Conservation (phyloP, 2,888 invertebrate species). For the Stenichneumon culpator region DNA sequence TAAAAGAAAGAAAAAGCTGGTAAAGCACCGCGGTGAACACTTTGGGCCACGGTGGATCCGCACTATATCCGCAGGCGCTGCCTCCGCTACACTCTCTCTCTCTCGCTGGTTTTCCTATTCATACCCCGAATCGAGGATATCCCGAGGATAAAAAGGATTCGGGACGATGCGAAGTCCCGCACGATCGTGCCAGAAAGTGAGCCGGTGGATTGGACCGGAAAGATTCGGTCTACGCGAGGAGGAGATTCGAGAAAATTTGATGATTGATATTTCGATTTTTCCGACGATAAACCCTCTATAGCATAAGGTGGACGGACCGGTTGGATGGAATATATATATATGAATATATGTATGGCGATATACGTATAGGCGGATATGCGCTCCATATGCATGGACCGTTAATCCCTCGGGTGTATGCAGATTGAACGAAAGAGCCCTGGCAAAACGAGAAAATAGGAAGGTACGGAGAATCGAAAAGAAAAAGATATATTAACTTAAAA, state of each 20-base stretch:
- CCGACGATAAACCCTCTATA: not conserved
- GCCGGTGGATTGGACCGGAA: slow-evolving; percentile 27
- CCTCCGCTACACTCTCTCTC: not conserved
- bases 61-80: slow-evolving; percentile 18
- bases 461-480: not conserved
- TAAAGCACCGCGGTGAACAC: slow-evolving; percentile 38
- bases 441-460: not conserved
- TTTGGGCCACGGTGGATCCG: slow-evolving; percentile 36
- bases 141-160: slow-evolving; percentile 35
- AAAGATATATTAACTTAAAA: not conserved
- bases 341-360: not conserved
- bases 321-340: not conserved
- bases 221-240: slow-evolving; percentile 6
- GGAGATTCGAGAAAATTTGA: slow-evolving; percentile 35
- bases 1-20: slow-evolving; percentile 21
- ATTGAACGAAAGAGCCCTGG: slow-evolving; percentile 11
- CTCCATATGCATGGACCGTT: slow-evolving; percentile 37
- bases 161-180: slow-evolving; percentile 21
- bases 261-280: slow-evolving; percentile 54
- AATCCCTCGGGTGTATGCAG: slow-evolving; percentile 24
- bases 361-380: not conserved
- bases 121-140: slow-evolving; percentile 51
- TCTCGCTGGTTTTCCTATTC: slow-evolving; percentile 59
- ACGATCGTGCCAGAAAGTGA: slow-evolving; percentile 4
- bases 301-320: not conserved